These are phyloP conservation scores for Cepphus grylle DNA, from an alignment of 2,113 vertebrate species.

Conservation along the genomic window DNA sequence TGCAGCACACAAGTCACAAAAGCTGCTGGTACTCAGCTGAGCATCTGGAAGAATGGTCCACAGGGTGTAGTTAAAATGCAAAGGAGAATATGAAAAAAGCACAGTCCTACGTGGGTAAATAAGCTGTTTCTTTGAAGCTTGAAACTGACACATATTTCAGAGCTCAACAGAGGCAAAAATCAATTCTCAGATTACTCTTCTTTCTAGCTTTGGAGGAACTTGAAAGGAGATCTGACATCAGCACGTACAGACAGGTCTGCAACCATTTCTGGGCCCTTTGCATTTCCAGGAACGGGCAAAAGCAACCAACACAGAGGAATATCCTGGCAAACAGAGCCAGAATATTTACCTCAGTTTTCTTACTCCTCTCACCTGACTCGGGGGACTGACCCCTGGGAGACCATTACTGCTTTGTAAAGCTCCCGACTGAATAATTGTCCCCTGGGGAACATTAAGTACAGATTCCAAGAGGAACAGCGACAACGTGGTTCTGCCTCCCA, in stretches of 20 bases:
- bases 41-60: neutral
- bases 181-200: neutral
- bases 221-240: constrained; percentile 6
- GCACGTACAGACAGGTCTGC: neutral
- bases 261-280: neutral
- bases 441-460: neutral
- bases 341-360: neutral
- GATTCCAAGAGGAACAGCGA: neutral
- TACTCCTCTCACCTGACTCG: accelerated
- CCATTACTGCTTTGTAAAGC: neutral
- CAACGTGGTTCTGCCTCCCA: neutral
- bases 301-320: neutral
- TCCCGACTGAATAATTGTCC: neutral
- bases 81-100: neutral
- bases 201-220: constrained; percentile 1
- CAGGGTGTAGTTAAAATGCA: constrained; percentile 3
- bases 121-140: neutral
- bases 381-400: neutral
- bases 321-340: neutral
- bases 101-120: neutral
- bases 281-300: neutral
- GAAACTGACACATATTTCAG: neutral
- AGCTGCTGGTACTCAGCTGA: neutral
- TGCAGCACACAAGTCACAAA: neutral
- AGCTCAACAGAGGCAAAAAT: constrained; percentile 28